Conservation (phyloP, 2,888 invertebrate genomes). For the Dicranocentrus wangi region DNA sequence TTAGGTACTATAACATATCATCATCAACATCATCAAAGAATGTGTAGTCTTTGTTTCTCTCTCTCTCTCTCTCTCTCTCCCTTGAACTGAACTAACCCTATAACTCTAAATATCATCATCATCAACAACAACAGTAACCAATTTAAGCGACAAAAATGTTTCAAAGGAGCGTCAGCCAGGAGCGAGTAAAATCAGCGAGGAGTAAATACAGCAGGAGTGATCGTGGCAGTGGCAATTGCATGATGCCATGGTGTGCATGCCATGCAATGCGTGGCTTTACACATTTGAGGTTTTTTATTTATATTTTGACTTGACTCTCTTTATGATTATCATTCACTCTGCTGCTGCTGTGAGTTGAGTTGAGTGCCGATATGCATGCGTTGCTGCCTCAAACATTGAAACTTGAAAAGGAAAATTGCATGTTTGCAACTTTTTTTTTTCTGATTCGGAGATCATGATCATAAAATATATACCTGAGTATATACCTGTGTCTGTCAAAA, state of each 20-base stretch:
- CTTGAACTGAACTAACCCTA: too few species aligned
- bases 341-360: too few species aligned
- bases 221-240: conserved; percentile 15
- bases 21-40: neutral
- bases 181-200: neutral
- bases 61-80: too few species aligned
- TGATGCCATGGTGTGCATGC: conserved; percentile 10
- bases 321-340: neutral
- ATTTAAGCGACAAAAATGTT: too few species aligned
- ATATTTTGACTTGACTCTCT: neutral
- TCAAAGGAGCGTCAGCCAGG: neutral
- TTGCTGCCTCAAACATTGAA: neutral
- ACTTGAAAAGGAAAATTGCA: conserved; percentile 9
- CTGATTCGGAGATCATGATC: conserved; percentile 8
- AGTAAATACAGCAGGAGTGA: neutral
- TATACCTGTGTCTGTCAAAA: too few species aligned
- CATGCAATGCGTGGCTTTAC: conserved; percentile 48
- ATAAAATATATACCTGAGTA: neutral
- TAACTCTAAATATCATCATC: too few species aligned
- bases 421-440: neutral
- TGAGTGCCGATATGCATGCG: too few species aligned
- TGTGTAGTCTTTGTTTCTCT: neutral
- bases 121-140: too few species aligned
- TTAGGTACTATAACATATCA: neutral
- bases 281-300: conserved; percentile 43